Base-by-base conservation (phyloP, 2,797 vertebrate species). In the Pygocentrus nattereri region DNA sequence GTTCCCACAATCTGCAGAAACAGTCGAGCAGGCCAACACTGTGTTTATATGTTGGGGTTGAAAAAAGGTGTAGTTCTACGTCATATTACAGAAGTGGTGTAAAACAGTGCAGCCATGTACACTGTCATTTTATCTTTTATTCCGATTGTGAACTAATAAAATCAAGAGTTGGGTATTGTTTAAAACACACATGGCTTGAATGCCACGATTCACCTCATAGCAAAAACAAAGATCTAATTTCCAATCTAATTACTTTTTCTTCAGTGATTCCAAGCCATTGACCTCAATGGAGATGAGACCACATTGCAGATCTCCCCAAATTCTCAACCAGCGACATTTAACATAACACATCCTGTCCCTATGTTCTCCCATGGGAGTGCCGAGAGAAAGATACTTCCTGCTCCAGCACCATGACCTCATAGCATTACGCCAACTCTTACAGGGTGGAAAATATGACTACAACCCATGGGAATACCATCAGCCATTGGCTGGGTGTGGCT, bases 361-460 rank as follows among this genome's bases (percentile, higher is more conserved):
- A n/a, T 27, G 64, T 70, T 83, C 74, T 81, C 85, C 69, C 83
- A 75, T 78, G 77, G 75, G 83, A 87, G 67, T 3, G n/a, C 44
- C 27, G 47, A 84, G 68, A 73, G 80, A 84, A 79, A 81, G 80
- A 82, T 85, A 76, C 76, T 79, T 85, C 83, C 85, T 74, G 81
- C 84, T 87, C 70, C 80, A 83, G 80, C 25, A 69, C 30, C 67
- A 81, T 86, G 85, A 86, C 78, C 82, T 86, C 85, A 86, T 82
- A 79, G 54, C 58, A 82, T 84, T 84, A 80, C 54, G 56, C 56
- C 76, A 82, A 75, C 80, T 79, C 77, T 79, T 80, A 67, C 79
- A 56, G 69, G 23, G 74, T 86, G 85, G 85, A 86, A 86, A 86
- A 79, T 82, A 84, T 86, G 85, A 86, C 56, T 27, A 23, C 31